Conservation (phyloP, 23 tunicate genomes). For the Clavelina lepadiformis region DNA sequence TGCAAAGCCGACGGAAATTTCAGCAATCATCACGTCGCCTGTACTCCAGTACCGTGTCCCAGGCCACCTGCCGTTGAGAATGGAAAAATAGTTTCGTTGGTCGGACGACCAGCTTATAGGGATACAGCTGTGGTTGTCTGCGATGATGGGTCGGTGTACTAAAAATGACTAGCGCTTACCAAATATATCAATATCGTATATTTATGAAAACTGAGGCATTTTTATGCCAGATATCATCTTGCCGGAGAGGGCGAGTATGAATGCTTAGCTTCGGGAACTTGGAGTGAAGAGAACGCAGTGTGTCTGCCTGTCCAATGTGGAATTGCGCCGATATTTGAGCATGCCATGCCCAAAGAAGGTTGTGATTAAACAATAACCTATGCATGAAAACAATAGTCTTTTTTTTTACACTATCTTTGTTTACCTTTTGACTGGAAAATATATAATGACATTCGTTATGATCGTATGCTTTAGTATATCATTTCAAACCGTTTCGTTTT, state of each 20-base stretch:
- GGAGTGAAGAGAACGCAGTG: conserved; percentile 29
- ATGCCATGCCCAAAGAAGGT: conserved; percentile 30
- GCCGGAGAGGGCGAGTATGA: conserved; percentile 10
- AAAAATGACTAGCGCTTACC: too few relatives aligned
- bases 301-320: conserved; percentile 68
- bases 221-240: conserved; percentile 8
- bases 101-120: conserved; percentile 15
- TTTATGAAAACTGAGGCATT: too few relatives aligned
- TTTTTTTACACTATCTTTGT: too few relatives aligned
- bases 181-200: too few relatives aligned
- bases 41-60: conserved; percentile 15
- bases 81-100: conserved; percentile 7
- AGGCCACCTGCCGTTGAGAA: conserved; percentile 7
- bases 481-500: too few relatives aligned
- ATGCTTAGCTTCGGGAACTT: conserved; percentile 52
- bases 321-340: conserved; percentile 33
- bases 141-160: conserved; percentile 31
- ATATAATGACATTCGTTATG: too few relatives aligned
- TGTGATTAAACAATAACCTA: too few relatives aligned
- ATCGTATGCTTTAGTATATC: too few relatives aligned
- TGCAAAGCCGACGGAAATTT: conserved; percentile 43
- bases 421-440: too few relatives aligned
- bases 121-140: conserved; percentile 29
- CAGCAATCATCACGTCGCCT: conserved; percentile 19
- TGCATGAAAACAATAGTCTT: too few relatives aligned